These are phyloP conservation scores for Mixornis gularis DNA, from an alignment of 2,113 vertebrate genomes.

Conservation along the genomic window DNA sequence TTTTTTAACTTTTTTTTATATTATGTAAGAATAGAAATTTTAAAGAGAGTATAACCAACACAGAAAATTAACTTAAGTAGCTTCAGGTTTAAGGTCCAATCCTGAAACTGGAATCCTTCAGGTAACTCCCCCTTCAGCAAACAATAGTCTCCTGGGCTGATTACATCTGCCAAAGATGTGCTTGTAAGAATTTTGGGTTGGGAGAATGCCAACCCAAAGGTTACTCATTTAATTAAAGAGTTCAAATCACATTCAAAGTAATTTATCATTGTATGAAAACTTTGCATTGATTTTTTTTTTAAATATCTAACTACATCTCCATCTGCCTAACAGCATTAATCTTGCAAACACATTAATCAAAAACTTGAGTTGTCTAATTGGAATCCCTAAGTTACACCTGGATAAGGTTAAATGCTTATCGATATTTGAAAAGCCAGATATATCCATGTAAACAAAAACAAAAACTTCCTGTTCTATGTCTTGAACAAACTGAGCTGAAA, in stretches of 20 bases:
- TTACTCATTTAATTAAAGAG: neutral
- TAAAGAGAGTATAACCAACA: neutral
- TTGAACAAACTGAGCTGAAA: neutral
- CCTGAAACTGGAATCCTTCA: neutral
- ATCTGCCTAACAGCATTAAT: neutral
- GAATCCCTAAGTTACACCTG: neutral
- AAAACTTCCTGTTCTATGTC: neutral
- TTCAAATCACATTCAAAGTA: neutral
- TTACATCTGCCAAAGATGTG: neutral
- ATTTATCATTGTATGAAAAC: neutral
- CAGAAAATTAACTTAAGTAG: neutral
- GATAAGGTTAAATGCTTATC: neutral
- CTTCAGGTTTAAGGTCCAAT: neutral
- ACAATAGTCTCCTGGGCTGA: neutral
- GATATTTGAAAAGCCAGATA: neutral
- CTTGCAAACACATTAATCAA: neutral
- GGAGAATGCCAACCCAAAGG: neutral
- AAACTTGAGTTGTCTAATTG: neutral
- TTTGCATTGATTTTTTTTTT: neutral
- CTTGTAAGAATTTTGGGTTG: neutral
- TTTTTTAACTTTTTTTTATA: neutral
- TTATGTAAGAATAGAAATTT: neutral
- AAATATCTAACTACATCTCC: neutral
- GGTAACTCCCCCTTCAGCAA: neutral
- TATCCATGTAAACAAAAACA: neutral